phyloP scores from a whole-genome alignment of 2,888 invertebrate species.

The Synergus gifuensis region DNA sequence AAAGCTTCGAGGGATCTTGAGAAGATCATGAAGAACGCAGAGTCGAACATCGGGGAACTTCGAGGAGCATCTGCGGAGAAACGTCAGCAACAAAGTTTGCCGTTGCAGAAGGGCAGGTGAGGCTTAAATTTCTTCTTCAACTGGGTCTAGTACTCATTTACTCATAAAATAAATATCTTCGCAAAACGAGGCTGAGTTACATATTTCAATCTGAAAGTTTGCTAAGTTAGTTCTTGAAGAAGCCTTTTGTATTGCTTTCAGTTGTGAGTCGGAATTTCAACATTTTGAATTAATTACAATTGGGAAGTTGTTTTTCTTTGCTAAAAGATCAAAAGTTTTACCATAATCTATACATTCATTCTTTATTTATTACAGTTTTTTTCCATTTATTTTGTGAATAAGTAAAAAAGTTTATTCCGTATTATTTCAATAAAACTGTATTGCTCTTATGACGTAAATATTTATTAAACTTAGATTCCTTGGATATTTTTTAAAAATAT shows the following conservation, averaged over 20 bases:
- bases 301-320: too few species aligned
- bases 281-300: too few species aligned
- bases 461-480: neutral
- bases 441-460: too few species aligned
- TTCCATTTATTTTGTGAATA: too few species aligned
- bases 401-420: too few species aligned
- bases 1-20: slow-evolving; percentile 70
- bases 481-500: neutral
- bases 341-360: too few species aligned
- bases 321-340: too few species aligned
- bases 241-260: too few species aligned
- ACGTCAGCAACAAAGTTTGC: slow-evolving; percentile 46
- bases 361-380: too few species aligned
- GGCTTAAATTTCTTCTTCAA: slow-evolving; percentile 7
- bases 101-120: slow-evolving; percentile 54
- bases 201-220: too few species aligned
- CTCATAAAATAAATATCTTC: neutral
- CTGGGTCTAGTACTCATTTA: neutral
- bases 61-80: slow-evolving; percentile 43
- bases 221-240: neutral
- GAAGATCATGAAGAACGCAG: slow-evolving; percentile 64
- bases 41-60: slow-evolving; percentile 53
- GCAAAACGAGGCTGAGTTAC: neutral
- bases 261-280: too few species aligned
- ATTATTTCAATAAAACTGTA: too few species aligned